These are phyloP conservation scores for Mergus octosetaceus DNA, from an alignment of 2,797 vertebrate species.

Conservation along the genomic window DNA sequence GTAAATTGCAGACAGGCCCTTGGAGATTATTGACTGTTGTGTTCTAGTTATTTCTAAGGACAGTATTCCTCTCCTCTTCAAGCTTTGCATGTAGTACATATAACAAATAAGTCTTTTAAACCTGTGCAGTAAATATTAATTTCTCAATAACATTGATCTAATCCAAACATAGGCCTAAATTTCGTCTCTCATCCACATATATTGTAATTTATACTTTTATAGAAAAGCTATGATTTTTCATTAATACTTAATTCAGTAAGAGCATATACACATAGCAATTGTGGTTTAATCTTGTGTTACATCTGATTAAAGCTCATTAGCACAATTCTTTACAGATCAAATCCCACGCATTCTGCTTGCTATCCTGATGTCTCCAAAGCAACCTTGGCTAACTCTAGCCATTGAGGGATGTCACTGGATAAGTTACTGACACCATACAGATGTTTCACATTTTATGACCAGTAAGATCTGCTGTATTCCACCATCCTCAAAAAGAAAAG, in stretches of 20 bases:
- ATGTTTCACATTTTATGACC: not conserved
- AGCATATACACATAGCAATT: accelerated
- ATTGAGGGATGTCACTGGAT: not conserved
- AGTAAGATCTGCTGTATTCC: not conserved
- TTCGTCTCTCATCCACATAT: not conserved
- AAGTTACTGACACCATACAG: not conserved
- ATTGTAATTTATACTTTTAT: not conserved
- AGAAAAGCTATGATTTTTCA: not conserved
- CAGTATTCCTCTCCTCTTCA: not conserved
- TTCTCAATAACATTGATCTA: not conserved
- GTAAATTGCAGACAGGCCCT: slow-evolving; percentile 12
- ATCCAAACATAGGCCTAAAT: not conserved
- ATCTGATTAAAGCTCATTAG: not conserved
- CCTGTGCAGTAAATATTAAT: not conserved
- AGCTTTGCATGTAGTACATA: not conserved
- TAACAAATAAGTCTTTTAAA: not conserved
- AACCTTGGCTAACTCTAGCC: not conserved
- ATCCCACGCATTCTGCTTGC: not conserved
- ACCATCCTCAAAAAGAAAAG: not conserved
- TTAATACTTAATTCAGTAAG: not conserved
- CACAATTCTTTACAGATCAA: not conserved
- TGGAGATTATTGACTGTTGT: not conserved
- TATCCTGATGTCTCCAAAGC: not conserved
- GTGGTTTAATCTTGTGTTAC: not conserved
- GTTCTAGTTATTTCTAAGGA: slow-evolving; percentile 51